Percentiles rank a stretch among this genome's conserved stretches.
Evolutionary conservation across 2,888 invertebrate genomes (phyloP).

Genomic region (Torymus texanus): DNA sequence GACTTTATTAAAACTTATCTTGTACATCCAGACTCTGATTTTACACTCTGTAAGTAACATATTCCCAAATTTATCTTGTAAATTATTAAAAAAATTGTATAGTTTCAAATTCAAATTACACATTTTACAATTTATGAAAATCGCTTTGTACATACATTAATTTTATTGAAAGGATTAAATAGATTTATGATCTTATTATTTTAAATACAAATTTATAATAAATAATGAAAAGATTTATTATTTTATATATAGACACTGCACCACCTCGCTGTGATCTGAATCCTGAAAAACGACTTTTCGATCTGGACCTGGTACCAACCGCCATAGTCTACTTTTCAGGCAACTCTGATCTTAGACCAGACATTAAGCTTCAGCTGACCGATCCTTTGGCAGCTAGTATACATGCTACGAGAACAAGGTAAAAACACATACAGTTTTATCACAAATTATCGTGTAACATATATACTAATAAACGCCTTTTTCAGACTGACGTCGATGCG

Average conservation of each 20-base stretch:
- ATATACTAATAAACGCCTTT: neutral
- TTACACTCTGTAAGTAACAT: constrained; percentile 86
- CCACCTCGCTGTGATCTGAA: constrained; percentile 87
- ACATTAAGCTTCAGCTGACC: constrained; percentile 80
- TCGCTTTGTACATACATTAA: too few relatives aligned
- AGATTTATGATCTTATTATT: too few relatives aligned
- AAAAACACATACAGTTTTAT: constrained; percentile 50
- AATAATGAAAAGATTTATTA: too few relatives aligned
- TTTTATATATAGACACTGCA: constrained; percentile 81
- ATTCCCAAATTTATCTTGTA: too few relatives aligned
- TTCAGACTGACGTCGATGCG: constrained; percentile 41
- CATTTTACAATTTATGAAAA: too few relatives aligned
- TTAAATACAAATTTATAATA: too few relatives aligned
- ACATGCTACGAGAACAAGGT: constrained; percentile 84
- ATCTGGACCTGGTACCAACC: constrained; percentile 86
- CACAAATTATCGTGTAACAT: neutral
- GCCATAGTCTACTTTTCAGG: constrained; percentile 82
- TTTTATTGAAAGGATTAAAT: too few relatives aligned
- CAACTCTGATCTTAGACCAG: constrained; percentile 78
- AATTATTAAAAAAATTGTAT: too few relatives aligned
- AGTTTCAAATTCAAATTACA: too few relatives aligned
- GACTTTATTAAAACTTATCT: constrained; percentile 86
- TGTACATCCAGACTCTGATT: constrained; percentile 80
- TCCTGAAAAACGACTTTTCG: constrained; percentile 80
- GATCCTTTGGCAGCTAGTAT: constrained; percentile 82